Conservation (phyloP, 1,140 invertebrate species). For the Leptopilina clavipes region DNA sequence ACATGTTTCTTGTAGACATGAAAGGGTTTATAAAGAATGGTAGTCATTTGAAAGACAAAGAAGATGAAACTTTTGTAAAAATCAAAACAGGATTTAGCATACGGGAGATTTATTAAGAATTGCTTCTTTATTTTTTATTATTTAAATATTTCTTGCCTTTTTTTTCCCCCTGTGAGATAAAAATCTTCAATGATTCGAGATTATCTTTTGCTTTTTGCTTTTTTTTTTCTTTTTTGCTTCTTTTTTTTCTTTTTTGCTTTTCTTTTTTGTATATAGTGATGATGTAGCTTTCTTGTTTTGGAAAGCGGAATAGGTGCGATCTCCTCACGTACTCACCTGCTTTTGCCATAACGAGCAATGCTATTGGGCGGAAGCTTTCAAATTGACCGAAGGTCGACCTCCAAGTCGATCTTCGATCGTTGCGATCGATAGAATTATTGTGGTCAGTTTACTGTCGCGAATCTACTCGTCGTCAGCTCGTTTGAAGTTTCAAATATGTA, state of each 20-base stretch:
- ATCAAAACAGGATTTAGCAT: background rate
- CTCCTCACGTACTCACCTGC: slow-evolving; percentile 26
- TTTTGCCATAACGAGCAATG: slow-evolving; percentile 31
- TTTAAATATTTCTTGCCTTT: background rate
- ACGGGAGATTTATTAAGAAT: background rate
- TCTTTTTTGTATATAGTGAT: background rate
- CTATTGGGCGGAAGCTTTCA: slow-evolving; percentile 34
- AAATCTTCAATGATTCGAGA: background rate
- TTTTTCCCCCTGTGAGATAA: background rate
- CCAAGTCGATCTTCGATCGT: slow-evolving; percentile 22
- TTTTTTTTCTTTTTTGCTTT: no score
- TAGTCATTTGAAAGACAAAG: no score
- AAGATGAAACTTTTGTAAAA: no score
- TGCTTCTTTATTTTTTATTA: background rate
- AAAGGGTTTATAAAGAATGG: no score
- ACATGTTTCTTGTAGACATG: no score
- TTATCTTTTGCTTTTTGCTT: background rate
- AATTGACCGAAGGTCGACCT: slow-evolving; percentile 32
- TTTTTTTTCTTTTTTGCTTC: no score
- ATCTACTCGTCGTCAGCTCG: slow-evolving; percentile 10
- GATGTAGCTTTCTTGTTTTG: slow-evolving; percentile 33
- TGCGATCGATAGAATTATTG: slow-evolving; percentile 16
- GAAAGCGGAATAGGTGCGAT: slow-evolving; percentile 34
- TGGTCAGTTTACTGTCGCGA: slow-evolving; percentile 27
- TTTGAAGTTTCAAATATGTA: background rate